Base-by-base conservation (phyloP, 2,888 invertebrate species). In the Hofmannophila pseudospretella region DNA sequence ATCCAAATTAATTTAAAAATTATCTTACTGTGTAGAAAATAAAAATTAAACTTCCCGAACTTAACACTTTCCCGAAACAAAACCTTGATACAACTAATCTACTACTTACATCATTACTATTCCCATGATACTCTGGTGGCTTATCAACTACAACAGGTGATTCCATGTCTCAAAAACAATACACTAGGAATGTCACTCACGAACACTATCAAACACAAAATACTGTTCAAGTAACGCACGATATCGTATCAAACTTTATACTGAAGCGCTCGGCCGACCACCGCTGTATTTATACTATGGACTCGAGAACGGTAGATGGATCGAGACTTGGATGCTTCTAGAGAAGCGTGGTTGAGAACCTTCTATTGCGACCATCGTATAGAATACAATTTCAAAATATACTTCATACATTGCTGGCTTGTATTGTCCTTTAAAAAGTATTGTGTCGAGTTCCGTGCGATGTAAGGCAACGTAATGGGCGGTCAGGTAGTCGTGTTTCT, bases 121-220 rank as follows among this genome's bases (percentile, higher is more conserved):
- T 77, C 50, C 84, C 87, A 65, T 84, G 86, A 70, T 89, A 89
- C 67, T 89, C 89, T 55, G 88, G 86, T 54, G 89, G 88, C 63
- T 86, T 88, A 75, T 89, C 90, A 76, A 90, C 61, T 70, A 90
- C 88, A 76, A 89, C 88, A 60, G 89, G 89, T 44, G 89, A 89
- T 74, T 89, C 89, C 89, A 89, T 89, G 51, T 53, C 58, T 58
- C 58, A 62, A n/a, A n/a, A n/a, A n/a, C 7, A n/a, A 7, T n/a
- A 23, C 32, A 38, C 32, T 38, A 69, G 67, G 67, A 75, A 74
- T 72, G 61, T 75, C 81, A 80, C 79, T 64, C 36, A 37, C 37
- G 77, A 68, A 51, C 43, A 44, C 39, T 50, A 44, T 51, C 39
- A 51, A n/a, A n/a, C 55, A 52, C 16, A 52, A 53, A 52, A 44